Percentiles rank a stretch among this genome's conserved stretches.
Evolutionary conservation across 2,888 invertebrate species (phyloP).

Genomic region (Cheilosia urbana): DNA sequence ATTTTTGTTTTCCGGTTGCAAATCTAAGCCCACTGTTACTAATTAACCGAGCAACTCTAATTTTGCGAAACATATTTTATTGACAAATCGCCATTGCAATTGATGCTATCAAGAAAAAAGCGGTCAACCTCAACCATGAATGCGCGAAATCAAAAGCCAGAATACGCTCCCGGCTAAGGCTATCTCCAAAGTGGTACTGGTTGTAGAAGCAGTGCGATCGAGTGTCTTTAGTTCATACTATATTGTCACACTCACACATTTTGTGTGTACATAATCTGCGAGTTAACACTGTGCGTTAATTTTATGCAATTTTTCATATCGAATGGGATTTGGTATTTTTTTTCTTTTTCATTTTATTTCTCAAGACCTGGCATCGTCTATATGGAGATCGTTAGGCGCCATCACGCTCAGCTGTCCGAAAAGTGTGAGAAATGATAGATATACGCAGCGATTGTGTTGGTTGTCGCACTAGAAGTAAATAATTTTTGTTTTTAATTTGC

Average conservation of each 20-base stretch:
- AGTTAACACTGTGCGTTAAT: slow-evolving; percentile 45
- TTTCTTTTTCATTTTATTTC: background rate
- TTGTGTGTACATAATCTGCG: slow-evolving; percentile 16
- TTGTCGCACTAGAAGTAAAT: slow-evolving; percentile 20
- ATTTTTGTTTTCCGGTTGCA: slow-evolving; percentile 23
- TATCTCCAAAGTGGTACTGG: slow-evolving; percentile 5
- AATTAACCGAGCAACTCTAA: slow-evolving; percentile 2
- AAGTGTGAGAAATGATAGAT: slow-evolving; percentile 41
- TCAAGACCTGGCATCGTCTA: slow-evolving; percentile 5
- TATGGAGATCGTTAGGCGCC: slow-evolving; percentile 37
- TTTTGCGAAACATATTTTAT: slow-evolving; percentile 7
- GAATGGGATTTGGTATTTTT: slow-evolving; percentile 34
- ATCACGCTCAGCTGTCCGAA: slow-evolving; percentile 24
- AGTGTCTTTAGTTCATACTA: slow-evolving; percentile 4
- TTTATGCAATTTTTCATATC: slow-evolving; percentile 54
- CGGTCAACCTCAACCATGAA: slow-evolving; percentile 64
- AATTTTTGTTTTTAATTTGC: slow-evolving; percentile 38
- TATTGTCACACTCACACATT: slow-evolving; percentile 30
- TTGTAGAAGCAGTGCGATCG: background rate
- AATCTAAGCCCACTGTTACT: slow-evolving; percentile 1
- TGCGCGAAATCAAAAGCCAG: slow-evolving; percentile 31
- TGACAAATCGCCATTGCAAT: slow-evolving; percentile 26
- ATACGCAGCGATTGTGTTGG: slow-evolving; percentile 20
- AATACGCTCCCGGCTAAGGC: slow-evolving; percentile 40
- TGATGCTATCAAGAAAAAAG: slow-evolving; percentile 9